Evolutionary conservation across 2,888 invertebrate species (phyloP).

Genomic region (Junonia oenone): DNA sequence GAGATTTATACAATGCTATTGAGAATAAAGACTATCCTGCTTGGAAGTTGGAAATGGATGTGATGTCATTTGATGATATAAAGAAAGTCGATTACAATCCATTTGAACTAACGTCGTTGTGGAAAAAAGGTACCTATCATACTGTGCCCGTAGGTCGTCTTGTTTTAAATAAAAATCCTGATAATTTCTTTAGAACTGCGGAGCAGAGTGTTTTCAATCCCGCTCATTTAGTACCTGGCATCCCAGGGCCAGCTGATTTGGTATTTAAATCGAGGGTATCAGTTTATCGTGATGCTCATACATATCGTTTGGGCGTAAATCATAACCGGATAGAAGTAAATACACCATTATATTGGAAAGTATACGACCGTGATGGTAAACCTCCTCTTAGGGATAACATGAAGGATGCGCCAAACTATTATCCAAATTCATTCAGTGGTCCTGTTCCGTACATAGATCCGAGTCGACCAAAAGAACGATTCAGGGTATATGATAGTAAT

Average conservation of each 20-base stretch:
- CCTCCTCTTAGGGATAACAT: conserved; percentile 87
- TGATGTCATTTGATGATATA: conserved; percentile 43
- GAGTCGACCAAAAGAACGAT: conserved; percentile 37
- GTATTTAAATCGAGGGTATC: conserved; percentile 48
- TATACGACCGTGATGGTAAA: conserved; percentile 67
- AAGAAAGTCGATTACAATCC: conserved; percentile 47
- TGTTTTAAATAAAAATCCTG: conserved; percentile 43
- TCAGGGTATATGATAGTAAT: conserved; percentile 39
- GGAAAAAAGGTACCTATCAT: conserved; percentile 54
- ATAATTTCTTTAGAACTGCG: conserved; percentile 44
- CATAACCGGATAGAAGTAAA: conserved; percentile 52
- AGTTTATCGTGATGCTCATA: conserved; percentile 50
- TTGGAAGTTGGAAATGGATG: conserved; percentile 56
- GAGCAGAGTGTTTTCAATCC: conserved; percentile 52
- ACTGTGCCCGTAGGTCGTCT: conserved; percentile 49
- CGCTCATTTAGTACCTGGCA: conserved; percentile 58
- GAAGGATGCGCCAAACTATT: conserved; percentile 93
- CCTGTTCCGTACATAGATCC: conserved; percentile 82
- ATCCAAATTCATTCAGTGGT: conserved; percentile 94
- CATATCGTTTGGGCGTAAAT: conserved; percentile 53
- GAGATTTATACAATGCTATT: conserved; percentile 93
- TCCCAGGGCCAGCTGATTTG: conserved; percentile 50
- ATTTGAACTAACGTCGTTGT: conserved; percentile 49
- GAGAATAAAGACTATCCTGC: conserved; percentile 75
- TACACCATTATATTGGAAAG: conserved; percentile 43